Percentiles rank a stretch among this genome's conserved stretches.
Conservation (phyloP, 2,113 vertebrate species). For the Peromyscus maniculatus region DNA sequence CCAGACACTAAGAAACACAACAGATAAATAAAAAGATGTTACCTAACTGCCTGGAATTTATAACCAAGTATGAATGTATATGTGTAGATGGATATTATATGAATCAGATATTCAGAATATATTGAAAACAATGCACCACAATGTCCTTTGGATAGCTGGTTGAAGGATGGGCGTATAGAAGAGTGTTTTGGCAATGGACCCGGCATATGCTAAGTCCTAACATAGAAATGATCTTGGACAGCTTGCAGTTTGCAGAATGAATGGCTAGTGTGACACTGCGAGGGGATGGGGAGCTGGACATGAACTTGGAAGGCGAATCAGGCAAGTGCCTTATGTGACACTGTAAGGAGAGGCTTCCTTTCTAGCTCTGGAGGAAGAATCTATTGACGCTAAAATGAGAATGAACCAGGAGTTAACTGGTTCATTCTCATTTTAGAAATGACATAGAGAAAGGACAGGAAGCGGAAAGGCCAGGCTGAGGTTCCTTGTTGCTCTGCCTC, state of each 20-base stretch:
- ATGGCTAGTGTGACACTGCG: no score
- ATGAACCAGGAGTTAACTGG: not conserved
- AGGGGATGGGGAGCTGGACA: not conserved
- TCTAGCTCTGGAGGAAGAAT: not conserved
- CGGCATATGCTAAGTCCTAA: not conserved
- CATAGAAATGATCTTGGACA: not conserved
- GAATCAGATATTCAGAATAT: not conserved
- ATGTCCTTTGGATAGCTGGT: not conserved
- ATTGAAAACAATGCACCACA: not conserved
- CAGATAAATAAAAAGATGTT: not conserved
- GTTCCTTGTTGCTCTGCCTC: no score
- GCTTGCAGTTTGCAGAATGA: not conserved
- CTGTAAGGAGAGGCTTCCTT: not conserved
- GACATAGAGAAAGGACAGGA: not conserved
- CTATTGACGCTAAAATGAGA: not conserved
- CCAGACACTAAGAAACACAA: not conserved
- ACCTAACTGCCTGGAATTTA: not conserved
- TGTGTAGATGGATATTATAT: not conserved
- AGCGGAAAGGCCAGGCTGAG: not conserved
- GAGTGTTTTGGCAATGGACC: not conserved
- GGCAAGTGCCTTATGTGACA: not conserved
- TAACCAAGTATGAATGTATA: not conserved
- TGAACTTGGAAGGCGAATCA: not conserved
- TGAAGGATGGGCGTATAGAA: not conserved
- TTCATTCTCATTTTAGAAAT: no score